A percentile compares a stretch with the other conserved stretches of the same genome.
Conservation (phyloP, 2,888 invertebrate genomes). For the Drosophila nr. perissopoda region DNA sequence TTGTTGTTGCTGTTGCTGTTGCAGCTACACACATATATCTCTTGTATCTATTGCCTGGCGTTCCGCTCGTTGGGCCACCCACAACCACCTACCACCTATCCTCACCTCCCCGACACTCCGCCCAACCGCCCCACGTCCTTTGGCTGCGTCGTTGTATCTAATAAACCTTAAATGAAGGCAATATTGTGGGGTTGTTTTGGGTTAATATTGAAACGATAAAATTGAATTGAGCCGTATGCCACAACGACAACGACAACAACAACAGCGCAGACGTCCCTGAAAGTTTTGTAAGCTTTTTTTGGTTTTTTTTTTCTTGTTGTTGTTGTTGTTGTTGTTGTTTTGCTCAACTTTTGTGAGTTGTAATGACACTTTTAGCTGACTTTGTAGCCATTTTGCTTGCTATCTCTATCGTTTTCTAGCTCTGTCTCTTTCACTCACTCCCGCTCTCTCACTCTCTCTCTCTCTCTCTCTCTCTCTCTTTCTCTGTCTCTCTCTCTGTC, state of each 20-base stretch:
- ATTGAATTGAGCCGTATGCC: constrained; percentile 80
- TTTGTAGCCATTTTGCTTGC: constrained; percentile 75
- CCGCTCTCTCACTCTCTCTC: neutral
- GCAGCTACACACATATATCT: constrained; percentile 54
- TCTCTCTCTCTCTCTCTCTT: neutral
- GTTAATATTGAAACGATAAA: constrained; percentile 83
- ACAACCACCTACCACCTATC: neutral
- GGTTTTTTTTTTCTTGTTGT: constrained; percentile 30
- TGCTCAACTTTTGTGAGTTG: constrained; percentile 69
- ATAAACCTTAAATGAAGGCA: constrained; percentile 84
- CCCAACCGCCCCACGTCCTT: constrained; percentile 5
- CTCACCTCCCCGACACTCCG: neutral
- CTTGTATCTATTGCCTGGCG: constrained; percentile 65
- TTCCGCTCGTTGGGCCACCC: constrained; percentile 64
- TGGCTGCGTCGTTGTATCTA: constrained; percentile 71
- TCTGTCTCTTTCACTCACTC: neutral
- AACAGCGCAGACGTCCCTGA: constrained; percentile 66
- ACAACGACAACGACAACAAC: constrained; percentile 21
- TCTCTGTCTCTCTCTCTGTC: constrained; percentile 23
- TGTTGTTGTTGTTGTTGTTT: neutral
- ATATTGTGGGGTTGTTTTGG: constrained; percentile 83
- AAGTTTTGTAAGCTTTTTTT: constrained; percentile 59
- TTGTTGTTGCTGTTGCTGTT: constrained; percentile 41
- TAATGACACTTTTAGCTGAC: constrained; percentile 82
- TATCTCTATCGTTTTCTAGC: constrained; percentile 20